Evolutionary conservation across 2,113 vertebrate species (phyloP).

Genomic region (Gavialis gangeticus): DNA sequence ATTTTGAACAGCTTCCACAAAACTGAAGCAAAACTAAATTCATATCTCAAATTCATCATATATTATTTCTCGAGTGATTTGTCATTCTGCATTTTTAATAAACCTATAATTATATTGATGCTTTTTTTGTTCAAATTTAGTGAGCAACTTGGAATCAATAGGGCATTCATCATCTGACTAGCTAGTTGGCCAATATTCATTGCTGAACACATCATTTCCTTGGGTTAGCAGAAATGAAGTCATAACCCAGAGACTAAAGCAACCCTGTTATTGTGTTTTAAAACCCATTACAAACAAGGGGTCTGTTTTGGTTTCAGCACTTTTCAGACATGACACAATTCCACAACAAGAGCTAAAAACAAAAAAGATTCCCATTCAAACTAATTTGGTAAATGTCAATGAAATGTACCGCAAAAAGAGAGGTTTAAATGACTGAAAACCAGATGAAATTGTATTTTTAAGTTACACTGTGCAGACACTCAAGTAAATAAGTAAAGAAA

Average conservation of each 20-base stretch:
- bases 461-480: background rate
- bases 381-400: background rate
- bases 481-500: background rate
- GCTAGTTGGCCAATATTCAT: background rate
- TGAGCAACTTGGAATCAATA: background rate
- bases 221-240: background rate
- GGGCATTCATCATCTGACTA: background rate
- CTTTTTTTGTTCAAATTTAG: background rate
- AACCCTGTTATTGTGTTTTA: background rate
- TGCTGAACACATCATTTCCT: background rate
- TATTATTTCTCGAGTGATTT: background rate
- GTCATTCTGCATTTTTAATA: background rate
- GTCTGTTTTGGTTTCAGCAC: conserved; percentile 1
- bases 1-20: background rate
- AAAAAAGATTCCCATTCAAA: background rate
- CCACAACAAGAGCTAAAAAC: background rate
- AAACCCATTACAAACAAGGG: background rate
- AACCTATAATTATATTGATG: background rate
- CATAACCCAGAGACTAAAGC: background rate
- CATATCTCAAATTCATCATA: background rate
- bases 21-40: background rate
- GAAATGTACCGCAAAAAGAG: background rate
- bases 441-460: background rate
- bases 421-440: background rate
- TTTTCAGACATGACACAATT: background rate